These are phyloP conservation scores for Aldabrachelys gigantea DNA, from an alignment of 2,113 vertebrate genomes.

Conservation along the genomic window DNA sequence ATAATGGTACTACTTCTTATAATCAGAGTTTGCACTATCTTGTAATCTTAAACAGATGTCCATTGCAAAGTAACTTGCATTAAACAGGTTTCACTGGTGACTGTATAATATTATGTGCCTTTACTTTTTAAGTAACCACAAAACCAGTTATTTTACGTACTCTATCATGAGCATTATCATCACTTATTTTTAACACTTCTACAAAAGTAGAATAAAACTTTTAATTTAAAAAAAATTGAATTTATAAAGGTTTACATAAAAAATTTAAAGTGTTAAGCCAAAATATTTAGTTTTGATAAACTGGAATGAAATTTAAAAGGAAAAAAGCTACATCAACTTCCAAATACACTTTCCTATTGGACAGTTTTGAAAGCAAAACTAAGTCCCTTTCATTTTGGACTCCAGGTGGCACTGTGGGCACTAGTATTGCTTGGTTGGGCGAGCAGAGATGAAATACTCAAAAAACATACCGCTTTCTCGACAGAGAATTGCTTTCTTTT, in stretches of 20 bases:
- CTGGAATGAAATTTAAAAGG: neutral
- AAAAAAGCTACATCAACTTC: neutral
- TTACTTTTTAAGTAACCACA: neutral
- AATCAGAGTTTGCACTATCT: neutral
- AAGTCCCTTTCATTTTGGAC: neutral
- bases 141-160: slow-evolving; percentile 1
- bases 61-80: neutral
- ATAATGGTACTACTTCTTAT: neutral
- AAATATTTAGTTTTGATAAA: neutral
- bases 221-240: neutral
- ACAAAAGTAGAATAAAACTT: neutral
- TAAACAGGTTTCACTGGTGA: neutral
- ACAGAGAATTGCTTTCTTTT: slow-evolving; percentile 52
- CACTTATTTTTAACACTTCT: neutral
- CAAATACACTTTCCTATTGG: neutral
- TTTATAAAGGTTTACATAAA: neutral
- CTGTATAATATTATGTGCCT: neutral
- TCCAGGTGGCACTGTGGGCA: slow-evolving; percentile 56
- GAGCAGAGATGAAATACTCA: neutral
- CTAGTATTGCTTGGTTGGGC: neutral
- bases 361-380: neutral
- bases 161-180: neutral
- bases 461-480: neutral
- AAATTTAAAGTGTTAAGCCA: neutral
- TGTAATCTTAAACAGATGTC: slow-evolving; percentile 8